Evolutionary conservation across 2,888 invertebrate species (phyloP).

Genomic region (Orthonychiurus folsomi): DNA sequence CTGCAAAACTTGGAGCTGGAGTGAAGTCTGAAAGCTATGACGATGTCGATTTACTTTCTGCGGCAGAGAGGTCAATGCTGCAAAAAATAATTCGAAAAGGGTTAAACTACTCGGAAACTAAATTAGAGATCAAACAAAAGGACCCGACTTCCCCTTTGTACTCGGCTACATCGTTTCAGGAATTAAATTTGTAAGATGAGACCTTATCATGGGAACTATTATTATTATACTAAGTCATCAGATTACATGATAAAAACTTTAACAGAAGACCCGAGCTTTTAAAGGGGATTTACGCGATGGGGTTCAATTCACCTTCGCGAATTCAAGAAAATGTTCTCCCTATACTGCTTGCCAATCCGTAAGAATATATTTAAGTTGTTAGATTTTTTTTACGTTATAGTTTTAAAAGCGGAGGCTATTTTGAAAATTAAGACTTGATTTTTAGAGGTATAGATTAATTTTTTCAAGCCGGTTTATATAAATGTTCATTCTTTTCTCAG

Average conservation of each 20-base stretch:
- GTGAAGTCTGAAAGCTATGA: not conserved
- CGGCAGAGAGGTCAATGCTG: slow-evolving; percentile 75
- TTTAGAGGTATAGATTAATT: slow-evolving; percentile 6
- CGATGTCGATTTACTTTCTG: slow-evolving; percentile 46
- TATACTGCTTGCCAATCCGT: slow-evolving; percentile 82
- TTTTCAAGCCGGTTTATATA: not conserved
- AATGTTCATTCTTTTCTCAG: slow-evolving; percentile 44
- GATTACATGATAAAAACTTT: too few species aligned
- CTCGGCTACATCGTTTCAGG: slow-evolving; percentile 84
- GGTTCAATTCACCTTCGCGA: slow-evolving; percentile 97
- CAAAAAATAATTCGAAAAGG: slow-evolving; percentile 86
- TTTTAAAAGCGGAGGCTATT: too few species aligned
- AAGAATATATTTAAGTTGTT: too few species aligned
- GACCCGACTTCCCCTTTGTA: slow-evolving; percentile 90
- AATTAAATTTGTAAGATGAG: slow-evolving; percentile 60
- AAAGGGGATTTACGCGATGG: slow-evolving; percentile 90
- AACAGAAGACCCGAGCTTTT: slow-evolving; percentile 77
- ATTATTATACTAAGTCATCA: too few species aligned
- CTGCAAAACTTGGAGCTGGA: slow-evolving; percentile 4
- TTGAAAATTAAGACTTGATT: too few species aligned
- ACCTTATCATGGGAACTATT: not conserved
- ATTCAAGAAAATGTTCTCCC: slow-evolving; percentile 94
- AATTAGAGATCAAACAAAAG: slow-evolving; percentile 80
- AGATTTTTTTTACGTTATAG: too few species aligned
- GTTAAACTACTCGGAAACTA: slow-evolving; percentile 67